These are phyloP conservation scores for Stegophylla sp. DNA, from an alignment of 2,888 invertebrate genomes.

Conservation along the genomic window DNA sequence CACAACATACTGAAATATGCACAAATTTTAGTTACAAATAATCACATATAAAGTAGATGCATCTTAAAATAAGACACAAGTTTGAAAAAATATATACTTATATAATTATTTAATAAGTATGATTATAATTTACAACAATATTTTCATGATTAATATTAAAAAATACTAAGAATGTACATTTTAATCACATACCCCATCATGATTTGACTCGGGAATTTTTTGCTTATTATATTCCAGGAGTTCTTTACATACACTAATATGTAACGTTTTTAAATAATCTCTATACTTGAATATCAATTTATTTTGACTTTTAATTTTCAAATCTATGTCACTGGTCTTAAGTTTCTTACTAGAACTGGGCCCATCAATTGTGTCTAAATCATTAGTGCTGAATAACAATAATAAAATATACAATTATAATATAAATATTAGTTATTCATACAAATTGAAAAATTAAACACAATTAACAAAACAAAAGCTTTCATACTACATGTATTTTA, in stretches of 20 bases:
- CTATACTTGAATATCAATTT: constrained; percentile 73
- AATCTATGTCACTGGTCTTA: constrained; percentile 68
- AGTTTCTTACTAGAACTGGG: constrained; percentile 72
- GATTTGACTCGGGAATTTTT: constrained; percentile 67
- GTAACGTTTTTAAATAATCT: constrained; percentile 71
- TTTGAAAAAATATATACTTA: too few species aligned
- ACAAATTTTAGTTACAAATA: too few species aligned
- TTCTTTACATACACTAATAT: constrained; percentile 70
- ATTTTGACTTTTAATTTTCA: constrained; percentile 74
- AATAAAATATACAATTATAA: constrained; percentile 61
- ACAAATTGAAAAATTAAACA: not conserved
- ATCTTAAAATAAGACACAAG: too few species aligned
- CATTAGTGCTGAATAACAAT: constrained; percentile 61
- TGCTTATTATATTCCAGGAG: constrained; percentile 79
- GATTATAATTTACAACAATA: not conserved
- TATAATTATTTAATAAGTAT: too few species aligned
- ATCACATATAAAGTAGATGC: too few species aligned
- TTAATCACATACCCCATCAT: constrained; percentile 23
- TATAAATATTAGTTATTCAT: not conserved
- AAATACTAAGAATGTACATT: not conserved
- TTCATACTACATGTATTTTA: too few species aligned
- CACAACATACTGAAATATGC: too few species aligned
- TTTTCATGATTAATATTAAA: too few species aligned
- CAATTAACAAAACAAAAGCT: too few species aligned
- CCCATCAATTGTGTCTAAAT: constrained; percentile 68